A percentile compares a stretch with the other conserved stretches of the same genome.
These are phyloP conservation scores for Cyphomyrus plagiostoma DNA, from an alignment of 2,113 vertebrate species.

Conservation along the genomic window DNA sequence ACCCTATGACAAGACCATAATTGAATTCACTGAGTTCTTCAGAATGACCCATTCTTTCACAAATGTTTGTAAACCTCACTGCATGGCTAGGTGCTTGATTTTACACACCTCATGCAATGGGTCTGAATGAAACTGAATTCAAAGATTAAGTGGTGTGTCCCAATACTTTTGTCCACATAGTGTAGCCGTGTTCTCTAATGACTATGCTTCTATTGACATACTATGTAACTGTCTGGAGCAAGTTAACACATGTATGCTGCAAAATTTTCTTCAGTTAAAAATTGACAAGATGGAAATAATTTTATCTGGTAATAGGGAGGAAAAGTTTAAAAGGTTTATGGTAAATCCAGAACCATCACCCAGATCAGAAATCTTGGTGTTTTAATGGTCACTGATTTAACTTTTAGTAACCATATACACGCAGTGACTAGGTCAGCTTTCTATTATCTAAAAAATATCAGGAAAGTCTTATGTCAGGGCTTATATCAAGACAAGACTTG, in stretches of 20 bases:
- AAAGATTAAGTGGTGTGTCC: no score
- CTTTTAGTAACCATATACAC: neutral
- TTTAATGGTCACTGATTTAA: neutral
- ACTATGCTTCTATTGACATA: neutral
- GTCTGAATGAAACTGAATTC: no score
- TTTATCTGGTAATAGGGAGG: neutral
- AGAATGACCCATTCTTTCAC: no score
- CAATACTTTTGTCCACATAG: no score
- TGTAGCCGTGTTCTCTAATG: neutral
- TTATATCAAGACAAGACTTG: neutral
- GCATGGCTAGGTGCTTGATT: no score
- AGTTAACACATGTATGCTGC: neutral
- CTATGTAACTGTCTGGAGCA: neutral
- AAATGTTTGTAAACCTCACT: no score
- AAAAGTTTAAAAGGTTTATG: neutral
- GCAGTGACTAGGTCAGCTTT: neutral
- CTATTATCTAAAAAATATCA: neutral
- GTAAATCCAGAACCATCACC: neutral
- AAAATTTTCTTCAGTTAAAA: neutral
- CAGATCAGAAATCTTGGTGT: neutral
- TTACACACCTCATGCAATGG: no score
- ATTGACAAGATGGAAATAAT: neutral
- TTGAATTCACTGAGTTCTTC: no score
- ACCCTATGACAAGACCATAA: no score
- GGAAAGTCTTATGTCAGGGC: neutral